Percentiles rank a stretch among this genome's conserved stretches.
Evolutionary conservation across 2,797 vertebrate genomes (phyloP).

Genomic region (Apogon hyalosoma): DNA sequence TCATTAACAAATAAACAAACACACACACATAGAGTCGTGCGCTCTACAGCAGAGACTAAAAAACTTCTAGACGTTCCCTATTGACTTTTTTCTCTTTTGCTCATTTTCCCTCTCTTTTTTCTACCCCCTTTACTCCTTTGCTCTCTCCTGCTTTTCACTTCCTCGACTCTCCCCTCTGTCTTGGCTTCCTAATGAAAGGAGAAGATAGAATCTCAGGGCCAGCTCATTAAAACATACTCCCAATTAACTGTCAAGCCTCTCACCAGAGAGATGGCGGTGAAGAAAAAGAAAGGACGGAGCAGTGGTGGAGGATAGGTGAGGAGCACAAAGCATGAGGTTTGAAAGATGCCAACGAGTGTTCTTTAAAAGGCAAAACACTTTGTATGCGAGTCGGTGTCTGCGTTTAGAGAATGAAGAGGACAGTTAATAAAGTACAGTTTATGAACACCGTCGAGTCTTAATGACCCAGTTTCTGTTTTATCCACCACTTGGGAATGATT

Average conservation of each 20-base stretch:
- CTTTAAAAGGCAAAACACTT: conserved; percentile 32
- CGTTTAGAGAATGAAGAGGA: conserved; percentile 23
- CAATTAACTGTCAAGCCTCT: conserved; percentile 67
- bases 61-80: conserved; percentile 32
- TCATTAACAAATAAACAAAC: conserved; percentile 66
- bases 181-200: conserved; percentile 63
- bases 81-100: conserved; percentile 15
- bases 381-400: conserved; percentile 15
- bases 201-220: conserved; percentile 62
- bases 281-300: conserved; percentile 12
- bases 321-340: neutral
- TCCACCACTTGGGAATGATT: conserved; percentile 64
- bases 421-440: conserved; percentile 63
- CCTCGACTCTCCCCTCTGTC: conserved; percentile 23
- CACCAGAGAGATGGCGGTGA: conserved; percentile 36
- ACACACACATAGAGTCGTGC: conserved; percentile 17
- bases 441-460: conserved; percentile 62
- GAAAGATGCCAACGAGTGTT: neutral
- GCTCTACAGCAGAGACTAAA: conserved; percentile 25
- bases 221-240: conserved; percentile 69
- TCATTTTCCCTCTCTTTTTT: neutral
- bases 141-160: conserved; percentile 17
- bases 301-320: conserved; percentile 3
- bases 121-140: neutral
- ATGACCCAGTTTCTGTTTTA: conserved; percentile 63